These are phyloP conservation scores for Campoletis raptor DNA, from an alignment of 2,888 invertebrate genomes.

Conservation along the genomic window DNA sequence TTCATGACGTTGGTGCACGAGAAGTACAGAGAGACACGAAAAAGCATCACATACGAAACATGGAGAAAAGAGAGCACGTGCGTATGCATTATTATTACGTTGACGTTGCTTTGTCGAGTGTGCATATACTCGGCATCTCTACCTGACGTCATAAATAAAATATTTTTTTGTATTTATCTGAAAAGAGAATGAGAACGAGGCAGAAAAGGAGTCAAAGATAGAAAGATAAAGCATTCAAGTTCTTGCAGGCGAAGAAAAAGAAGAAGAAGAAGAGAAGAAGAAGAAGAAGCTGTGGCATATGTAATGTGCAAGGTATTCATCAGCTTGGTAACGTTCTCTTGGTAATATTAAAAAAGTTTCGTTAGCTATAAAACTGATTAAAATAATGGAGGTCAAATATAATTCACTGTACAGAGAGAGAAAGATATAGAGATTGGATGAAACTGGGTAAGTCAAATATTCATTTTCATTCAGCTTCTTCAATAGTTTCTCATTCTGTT, in stretches of 20 bases:
- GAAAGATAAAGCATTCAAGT: conserved; percentile 7
- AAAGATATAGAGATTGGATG: background rate
- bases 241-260: background rate
- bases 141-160: conserved; percentile 63
- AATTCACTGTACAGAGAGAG: conserved; percentile 8
- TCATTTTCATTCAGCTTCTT: conserved; percentile 7
- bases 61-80: conserved; percentile 4
- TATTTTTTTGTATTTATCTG: conserved; percentile 50
- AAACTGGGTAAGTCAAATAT: background rate
- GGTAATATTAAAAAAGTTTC: conserved; percentile 68
- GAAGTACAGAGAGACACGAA: conserved; percentile 13
- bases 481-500: background rate
- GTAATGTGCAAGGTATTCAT: background rate
- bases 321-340: conserved; percentile 21
- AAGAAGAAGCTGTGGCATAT: background rate
- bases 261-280: too few relatives aligned
- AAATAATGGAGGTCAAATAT: conserved; percentile 66
- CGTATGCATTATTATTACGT: conserved; percentile 63
- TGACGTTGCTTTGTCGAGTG: conserved; percentile 52
- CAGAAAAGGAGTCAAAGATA: conserved; percentile 1
- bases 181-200: conserved; percentile 22
- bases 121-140: conserved; percentile 46
- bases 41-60: conserved; percentile 2
- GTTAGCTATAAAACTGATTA: conserved; percentile 62
- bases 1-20: conserved; percentile 42